phyloP scores from a whole-genome alignment of 1,140 invertebrate species.

The Hetaerina americana region DNA sequence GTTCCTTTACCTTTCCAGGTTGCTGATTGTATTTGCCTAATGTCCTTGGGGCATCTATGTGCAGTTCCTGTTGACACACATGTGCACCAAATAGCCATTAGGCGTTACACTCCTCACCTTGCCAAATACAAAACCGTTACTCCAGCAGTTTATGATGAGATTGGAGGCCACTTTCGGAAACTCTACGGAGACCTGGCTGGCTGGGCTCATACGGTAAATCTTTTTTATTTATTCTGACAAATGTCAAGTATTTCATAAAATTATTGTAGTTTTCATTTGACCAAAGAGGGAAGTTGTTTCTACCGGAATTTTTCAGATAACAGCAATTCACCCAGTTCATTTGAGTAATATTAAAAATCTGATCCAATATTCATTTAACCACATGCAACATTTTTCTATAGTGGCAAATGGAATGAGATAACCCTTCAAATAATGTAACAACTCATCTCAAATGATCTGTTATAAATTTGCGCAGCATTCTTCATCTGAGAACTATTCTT shows the following conservation, averaged over 20 bases:
- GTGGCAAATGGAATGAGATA: no score
- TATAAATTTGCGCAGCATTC: no score
- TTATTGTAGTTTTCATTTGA: neutral
- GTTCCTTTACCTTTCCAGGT: conserved; percentile 47
- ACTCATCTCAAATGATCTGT: no score
- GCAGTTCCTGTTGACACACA: conserved; percentile 94
- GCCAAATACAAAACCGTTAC: conserved; percentile 65
- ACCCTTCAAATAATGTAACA: no score
- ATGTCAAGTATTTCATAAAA: conserved; percentile 7
- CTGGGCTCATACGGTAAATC: conserved; percentile 86
- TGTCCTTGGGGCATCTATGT: conserved; percentile 82
- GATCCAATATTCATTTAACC: neutral
- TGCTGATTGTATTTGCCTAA: conserved; percentile 96
- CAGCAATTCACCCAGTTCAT: neutral
- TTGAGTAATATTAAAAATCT: neutral
- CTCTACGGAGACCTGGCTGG: conserved; percentile 81
- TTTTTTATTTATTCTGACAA: no score
- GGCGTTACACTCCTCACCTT: conserved; percentile 70
- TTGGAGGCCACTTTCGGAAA: conserved; percentile 63
- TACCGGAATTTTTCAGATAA: neutral
- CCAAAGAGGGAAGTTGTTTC: conserved; percentile 5
- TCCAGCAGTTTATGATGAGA: conserved; percentile 69
- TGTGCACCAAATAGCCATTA: conserved; percentile 79
- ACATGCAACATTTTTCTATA: neutral
- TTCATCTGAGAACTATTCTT: no score